These are phyloP conservation scores for Rhinopomastus cyanomelas DNA, from an alignment of 2,113 vertebrate species.

Conservation along the genomic window DNA sequence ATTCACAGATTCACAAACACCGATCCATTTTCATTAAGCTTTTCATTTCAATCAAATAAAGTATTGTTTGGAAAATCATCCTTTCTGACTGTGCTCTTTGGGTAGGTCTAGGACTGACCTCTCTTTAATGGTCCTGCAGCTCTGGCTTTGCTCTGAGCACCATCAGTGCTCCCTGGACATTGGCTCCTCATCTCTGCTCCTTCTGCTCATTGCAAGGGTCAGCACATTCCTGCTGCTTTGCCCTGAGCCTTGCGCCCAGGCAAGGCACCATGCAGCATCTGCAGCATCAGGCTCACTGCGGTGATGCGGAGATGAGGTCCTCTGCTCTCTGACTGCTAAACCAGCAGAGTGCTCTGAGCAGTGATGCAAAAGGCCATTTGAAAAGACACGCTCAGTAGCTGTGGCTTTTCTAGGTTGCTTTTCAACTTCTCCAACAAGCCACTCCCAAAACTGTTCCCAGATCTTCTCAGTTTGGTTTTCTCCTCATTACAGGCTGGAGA, in stretches of 20 bases:
- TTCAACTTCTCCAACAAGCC: not conserved
- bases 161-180: fast-evolving
- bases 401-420: not conserved
- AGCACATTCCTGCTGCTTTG: not conserved
- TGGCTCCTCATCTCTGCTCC: not conserved
- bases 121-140: not conserved
- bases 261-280: not conserved
- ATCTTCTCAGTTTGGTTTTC: not conserved
- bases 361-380: not conserved
- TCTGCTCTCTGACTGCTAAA: not conserved
- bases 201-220: not conserved
- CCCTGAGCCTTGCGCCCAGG: not conserved
- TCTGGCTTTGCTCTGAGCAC: not conserved
- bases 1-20: not conserved
- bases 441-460: not conserved
- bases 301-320: not conserved
- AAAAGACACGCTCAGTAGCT: not conserved
- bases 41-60: not conserved
- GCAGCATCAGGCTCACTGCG: not conserved
- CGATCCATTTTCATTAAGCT: not conserved
- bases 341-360: not conserved
- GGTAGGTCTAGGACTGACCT: not conserved
- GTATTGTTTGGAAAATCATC: not conserved
- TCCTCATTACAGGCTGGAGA: not conserved
- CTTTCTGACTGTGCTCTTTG: not conserved